A percentile compares a stretch with the other conserved stretches of the same genome.
Evolutionary conservation across 2,113 vertebrate genomes (phyloP).

Genomic region (Pogona vitticeps): DNA sequence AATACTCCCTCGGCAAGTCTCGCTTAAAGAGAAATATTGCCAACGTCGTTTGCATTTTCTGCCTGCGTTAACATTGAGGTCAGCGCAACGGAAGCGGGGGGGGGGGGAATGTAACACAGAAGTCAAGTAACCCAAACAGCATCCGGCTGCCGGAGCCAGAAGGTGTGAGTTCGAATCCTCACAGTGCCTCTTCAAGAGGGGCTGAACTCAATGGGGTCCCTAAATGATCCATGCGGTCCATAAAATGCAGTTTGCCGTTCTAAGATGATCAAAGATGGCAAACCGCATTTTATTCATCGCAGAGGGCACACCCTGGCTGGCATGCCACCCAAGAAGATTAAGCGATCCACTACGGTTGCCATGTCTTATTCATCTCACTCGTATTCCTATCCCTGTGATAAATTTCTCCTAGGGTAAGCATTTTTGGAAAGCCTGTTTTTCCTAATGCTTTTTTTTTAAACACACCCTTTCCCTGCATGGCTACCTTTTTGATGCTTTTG

Average conservation of each 20-base stretch:
- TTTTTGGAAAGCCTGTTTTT: no score
- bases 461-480: no score
- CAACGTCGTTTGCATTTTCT: background rate
- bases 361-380: background rate
- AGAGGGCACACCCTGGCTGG: background rate
- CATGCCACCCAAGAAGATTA: background rate
- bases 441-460: no score
- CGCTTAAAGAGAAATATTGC: background rate
- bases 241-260: no score
- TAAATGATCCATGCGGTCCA: no score
- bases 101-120: background rate
- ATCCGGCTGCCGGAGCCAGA: no score
- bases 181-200: no score
- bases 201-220: no score
- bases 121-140: background rate
- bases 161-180: no score
- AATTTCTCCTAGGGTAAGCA: no score
- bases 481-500: no score
- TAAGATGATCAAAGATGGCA: slow-evolving; percentile 12
- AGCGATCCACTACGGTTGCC: background rate
- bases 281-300: slow-evolving; percentile 13
- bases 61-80: background rate
- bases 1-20: background rate
- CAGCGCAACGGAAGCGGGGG: background rate
- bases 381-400: background rate